A percentile compares a stretch with the other conserved stretches of the same genome.
These are phyloP conservation scores for Platysteira castanea DNA, from an alignment of 2,113 vertebrate species.

Conservation along the genomic window DNA sequence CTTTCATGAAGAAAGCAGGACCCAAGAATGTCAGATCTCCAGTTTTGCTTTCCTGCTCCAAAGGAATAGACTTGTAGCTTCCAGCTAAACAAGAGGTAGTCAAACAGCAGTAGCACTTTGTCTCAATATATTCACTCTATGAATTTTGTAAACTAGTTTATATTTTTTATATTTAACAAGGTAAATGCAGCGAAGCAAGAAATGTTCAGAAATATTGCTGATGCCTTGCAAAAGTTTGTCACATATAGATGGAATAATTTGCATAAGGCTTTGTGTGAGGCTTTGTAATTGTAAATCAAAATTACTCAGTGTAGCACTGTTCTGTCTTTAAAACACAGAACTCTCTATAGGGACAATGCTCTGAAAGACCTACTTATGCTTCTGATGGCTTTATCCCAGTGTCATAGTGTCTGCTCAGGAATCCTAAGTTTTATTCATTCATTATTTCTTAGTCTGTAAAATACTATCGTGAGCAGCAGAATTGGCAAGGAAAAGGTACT, in stretches of 20 bases:
- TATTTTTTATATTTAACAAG: background rate
- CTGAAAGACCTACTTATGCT: background rate
- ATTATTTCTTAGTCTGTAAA: background rate
- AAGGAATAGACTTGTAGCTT: background rate
- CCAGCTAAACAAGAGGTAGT: background rate
- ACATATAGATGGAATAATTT: background rate
- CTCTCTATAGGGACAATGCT: background rate
- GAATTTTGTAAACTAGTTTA: background rate
- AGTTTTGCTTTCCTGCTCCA: background rate
- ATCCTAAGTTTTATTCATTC: background rate
- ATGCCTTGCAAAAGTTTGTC: background rate
- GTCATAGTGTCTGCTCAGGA: accelerated
- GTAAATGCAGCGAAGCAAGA: background rate
- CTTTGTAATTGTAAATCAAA: background rate
- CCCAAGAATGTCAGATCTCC: background rate
- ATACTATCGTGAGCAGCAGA: background rate
- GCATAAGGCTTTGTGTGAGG: background rate
- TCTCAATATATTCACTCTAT: background rate
- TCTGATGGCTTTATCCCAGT: background rate
- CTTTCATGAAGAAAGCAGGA: background rate
- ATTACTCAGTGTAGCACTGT: background rate
- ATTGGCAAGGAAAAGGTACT: background rate
- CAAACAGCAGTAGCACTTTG: background rate
- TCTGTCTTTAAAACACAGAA: background rate
- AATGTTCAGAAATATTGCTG: background rate